Evolutionary conservation across 2,888 invertebrate species (phyloP).

Genomic region (Nymphalis c-album): DNA sequence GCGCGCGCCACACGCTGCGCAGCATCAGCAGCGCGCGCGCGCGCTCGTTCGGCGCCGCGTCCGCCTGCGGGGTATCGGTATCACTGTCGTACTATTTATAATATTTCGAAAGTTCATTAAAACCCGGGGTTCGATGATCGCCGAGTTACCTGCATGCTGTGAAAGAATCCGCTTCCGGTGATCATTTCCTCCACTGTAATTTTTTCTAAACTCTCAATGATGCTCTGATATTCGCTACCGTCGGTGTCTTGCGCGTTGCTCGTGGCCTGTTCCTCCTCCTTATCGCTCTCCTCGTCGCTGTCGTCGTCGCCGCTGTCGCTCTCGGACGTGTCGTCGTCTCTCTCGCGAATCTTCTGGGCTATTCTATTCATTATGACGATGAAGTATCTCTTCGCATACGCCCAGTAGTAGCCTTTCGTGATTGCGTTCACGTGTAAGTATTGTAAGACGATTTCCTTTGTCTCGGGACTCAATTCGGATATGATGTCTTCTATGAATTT

Average conservation of each 20-base stretch:
- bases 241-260: neutral
- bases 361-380: conserved; percentile 29
- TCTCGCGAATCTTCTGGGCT: conserved; percentile 10
- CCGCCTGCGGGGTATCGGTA: neutral
- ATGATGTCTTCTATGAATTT: conserved; percentile 45
- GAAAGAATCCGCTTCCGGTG: conserved; percentile 55
- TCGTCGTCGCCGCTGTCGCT: neutral
- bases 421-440: conserved; percentile 39
- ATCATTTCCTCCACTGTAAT: conserved; percentile 43
- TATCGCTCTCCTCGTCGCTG: neutral
- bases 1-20: conserved; percentile 43
- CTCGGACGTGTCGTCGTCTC: neutral
- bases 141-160: conserved; percentile 54
- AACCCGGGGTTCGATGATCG: too few relatives aligned
- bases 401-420: conserved; percentile 55
- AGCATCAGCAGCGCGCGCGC: conserved; percentile 43
- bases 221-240: neutral
- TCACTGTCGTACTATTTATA: neutral
- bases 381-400: conserved; percentile 43
- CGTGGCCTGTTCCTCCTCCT: neutral
- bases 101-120: too few relatives aligned
- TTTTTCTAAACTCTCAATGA: conserved; percentile 17
- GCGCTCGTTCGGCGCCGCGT: conserved; percentile 5
- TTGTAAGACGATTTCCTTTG: conserved; percentile 27
- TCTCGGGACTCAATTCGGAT: conserved; percentile 27